Conservation (phyloP, 2,113 vertebrate species). For the Scopus umbretta region DNA sequence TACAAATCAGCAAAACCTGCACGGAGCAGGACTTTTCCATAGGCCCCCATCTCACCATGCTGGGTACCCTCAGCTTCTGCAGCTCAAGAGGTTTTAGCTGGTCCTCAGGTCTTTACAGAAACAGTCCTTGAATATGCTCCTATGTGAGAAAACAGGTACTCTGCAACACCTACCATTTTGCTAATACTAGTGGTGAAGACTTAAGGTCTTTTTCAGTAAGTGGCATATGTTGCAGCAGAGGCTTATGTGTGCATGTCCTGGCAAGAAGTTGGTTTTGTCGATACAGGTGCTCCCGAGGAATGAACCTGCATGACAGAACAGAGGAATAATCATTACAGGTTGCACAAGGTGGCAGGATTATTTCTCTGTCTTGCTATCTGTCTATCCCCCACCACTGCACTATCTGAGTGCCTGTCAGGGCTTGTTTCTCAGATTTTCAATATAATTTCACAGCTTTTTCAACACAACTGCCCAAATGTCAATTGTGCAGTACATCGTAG, state of each 20-base stretch:
- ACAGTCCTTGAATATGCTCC: fast-evolving
- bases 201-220: background rate
- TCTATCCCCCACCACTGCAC: background rate
- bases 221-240: background rate
- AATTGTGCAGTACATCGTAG: background rate
- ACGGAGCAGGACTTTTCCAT: background rate
- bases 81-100: background rate
- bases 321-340: background rate
- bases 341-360: background rate
- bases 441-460: slow-evolving; percentile 40
- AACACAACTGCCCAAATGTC: background rate
- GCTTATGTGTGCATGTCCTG: background rate
- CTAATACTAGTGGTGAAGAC: background rate
- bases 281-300: background rate
- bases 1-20: fast-evolving
- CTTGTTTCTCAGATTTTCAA: slow-evolving; percentile 14
- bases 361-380: background rate
- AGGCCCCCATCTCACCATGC: background rate
- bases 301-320: background rate
- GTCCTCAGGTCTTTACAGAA: background rate
- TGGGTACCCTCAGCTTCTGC: background rate
- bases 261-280: background rate
- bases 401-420: background rate
- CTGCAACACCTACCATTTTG: background rate
- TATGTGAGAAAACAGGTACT: background rate